Evolutionary conservation across 2,888 invertebrate species (phyloP), one percentile per base, ranked within the genome.

Genomic region (Clunio marinus): DNA sequence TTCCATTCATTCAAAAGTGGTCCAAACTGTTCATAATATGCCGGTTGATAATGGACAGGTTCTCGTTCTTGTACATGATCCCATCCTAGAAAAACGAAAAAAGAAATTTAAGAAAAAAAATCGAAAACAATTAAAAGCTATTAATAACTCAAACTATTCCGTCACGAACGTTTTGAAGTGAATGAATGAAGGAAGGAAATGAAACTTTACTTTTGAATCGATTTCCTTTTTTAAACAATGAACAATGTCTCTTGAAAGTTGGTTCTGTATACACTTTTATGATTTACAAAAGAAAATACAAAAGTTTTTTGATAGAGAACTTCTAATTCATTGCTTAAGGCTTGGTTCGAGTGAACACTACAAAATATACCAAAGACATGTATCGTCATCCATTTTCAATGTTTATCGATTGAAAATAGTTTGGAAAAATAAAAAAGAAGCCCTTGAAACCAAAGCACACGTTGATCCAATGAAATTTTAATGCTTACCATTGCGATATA

Each of bases 1-100:
- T 45, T 17, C 5, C 45, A 13, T 27, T 63, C 63, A 24, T 46
- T 15, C 10, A 63, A 46, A n/a, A 41, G 15, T 17, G 24, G 28
- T 1, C 63, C 63, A 46, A 46, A 63, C 28, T 63, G 45, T 15
- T 45, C n/a, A 17, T 63, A 46, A 25, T 46, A 27, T 45, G 25
- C 5, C 25, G 41, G 63, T 28, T 63, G 63, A 63, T 46, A n/a
- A n/a, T n/a, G 45, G 63, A 46, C 63, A 25, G 45, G 25, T 28
- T 57, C n/a, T n/a, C n/a, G n/a, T n/a, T n/a, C n/a, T n/a, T 57
- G 27, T n/a, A 10, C 57, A 20, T 57, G 27, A 13, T 24, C 13
- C 57, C 57, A 57, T 20, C n/a, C 57, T 57, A 27, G 27, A 57
- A 4, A n/a, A 41, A 20, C 2, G 22, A 13, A 25, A 27, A 25